Evolutionary conservation across 2,888 invertebrate species (phyloP), one percentile per base, ranked within the genome.

Genomic region (Dryobotodes eremita): DNA sequence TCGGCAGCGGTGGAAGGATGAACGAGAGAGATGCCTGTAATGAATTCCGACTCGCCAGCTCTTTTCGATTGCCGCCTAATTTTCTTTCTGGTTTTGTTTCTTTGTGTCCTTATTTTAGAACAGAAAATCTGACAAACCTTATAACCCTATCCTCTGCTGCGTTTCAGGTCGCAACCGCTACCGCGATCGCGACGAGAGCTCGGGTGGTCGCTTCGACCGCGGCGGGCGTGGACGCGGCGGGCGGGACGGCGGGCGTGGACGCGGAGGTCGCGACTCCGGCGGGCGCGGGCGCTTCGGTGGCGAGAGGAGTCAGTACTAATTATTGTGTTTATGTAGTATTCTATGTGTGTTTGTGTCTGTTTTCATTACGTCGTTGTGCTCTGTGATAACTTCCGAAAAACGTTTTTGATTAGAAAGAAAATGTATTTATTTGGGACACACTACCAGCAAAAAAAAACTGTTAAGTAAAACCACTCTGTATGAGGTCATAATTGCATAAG

Each of bases 151-250:
- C 0, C 73, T 46, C 1, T 71, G 20, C 20, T 79, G 7, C 1
- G 72, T 76, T 79, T 0, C 86, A 95, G 97, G 94, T 59, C 95
- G 96, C 20, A 91, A 93, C 17, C 92, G 96, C 0, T 95, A 90
- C 92, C 94, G 95, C 71, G 96, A 90, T 92, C 94, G 95, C 71
- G 96, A 97, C 70, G 95, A 95, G 48, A 92, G 95, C 65, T 91
- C 93, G n/a, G 93, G 94, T 61, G 94, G 94, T n/a, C 50, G 89
- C 81, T 72, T 88, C 91, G 76, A 89, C 80, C 75, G 88, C 89
- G 48, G 83, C 20, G 84, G 86, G 17, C 83, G 86, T 2, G 88
- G 86, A 1, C 78, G 87, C 46, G 86, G 86, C 23, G 87, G 71
- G 0, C 66, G 87, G 17, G 87, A 75, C 71, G 64, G 64, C 0